These are phyloP conservation scores for Cossypha polioptera DNA, from an alignment of 2,797 vertebrate species.

Conservation along the genomic window DNA sequence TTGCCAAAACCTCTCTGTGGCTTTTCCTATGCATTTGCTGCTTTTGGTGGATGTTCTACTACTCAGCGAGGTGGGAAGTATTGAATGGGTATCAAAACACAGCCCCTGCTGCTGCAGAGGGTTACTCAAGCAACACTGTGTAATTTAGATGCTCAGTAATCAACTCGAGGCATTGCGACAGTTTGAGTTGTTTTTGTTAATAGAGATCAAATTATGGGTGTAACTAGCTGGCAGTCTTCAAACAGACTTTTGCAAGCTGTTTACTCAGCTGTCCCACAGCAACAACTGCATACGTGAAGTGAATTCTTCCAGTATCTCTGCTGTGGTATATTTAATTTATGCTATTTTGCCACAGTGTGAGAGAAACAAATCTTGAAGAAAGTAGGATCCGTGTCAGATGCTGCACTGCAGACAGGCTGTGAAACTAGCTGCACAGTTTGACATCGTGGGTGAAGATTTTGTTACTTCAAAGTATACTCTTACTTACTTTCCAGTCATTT, in stretches of 20 bases:
- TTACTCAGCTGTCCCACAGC: conserved; percentile 83
- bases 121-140: conserved; percentile 72
- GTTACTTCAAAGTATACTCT: background rate
- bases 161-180: conserved; percentile 68
- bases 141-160: conserved; percentile 71
- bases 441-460: background rate
- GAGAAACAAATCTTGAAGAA: background rate
- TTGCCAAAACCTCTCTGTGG: conserved; percentile 66
- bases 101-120: conserved; percentile 66
- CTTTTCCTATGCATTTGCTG: conserved; percentile 70
- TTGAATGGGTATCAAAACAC: conserved; percentile 65
- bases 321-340: conserved; percentile 72
- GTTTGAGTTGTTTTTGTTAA: conserved; percentile 82
- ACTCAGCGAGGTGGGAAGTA: conserved; percentile 70
- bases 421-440: background rate
- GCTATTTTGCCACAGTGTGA: conserved; percentile 68
- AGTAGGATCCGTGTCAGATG: background rate
- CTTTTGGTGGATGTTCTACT: conserved; percentile 70
- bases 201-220: conserved; percentile 85
- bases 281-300: conserved; percentile 79
- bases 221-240: conserved; percentile 82
- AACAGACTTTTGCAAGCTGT: conserved; percentile 80
- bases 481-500: background rate
- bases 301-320: conserved; percentile 76
- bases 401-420: background rate